phyloP scores from a whole-genome alignment of 1,140 invertebrate species.

The Heterodera carotae region DNA sequence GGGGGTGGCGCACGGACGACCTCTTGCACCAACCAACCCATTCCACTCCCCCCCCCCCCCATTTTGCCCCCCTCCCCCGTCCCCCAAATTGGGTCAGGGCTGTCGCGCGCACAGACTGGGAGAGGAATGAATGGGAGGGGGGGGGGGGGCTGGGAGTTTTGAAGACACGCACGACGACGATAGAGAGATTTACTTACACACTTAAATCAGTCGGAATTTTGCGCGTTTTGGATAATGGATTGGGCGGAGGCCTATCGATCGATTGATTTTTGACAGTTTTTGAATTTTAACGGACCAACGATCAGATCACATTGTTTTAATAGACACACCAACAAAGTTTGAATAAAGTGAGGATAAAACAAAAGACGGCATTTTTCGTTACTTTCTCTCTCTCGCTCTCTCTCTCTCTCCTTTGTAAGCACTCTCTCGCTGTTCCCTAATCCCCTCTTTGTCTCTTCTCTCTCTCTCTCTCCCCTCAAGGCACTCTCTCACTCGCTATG shows the following conservation, averaged over 20 bases:
- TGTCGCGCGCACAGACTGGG: background rate
- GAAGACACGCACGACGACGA: background rate
- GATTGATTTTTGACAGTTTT: background rate
- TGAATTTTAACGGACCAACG: background rate
- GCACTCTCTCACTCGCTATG: background rate
- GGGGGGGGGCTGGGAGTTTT: background rate
- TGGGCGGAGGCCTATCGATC: background rate
- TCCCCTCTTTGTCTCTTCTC: background rate
- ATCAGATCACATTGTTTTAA: background rate
- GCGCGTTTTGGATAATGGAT: background rate
- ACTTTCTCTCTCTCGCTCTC: too few species aligned
- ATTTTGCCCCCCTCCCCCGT: background rate
- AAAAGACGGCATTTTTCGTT: too few species aligned
- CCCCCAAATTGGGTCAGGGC: constrained; percentile 26
- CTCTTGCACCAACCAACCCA: background rate
- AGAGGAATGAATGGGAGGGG: background rate
- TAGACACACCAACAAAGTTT: too few species aligned
- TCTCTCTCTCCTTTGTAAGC: background rate
- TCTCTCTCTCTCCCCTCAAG: background rate
- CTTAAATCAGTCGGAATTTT: background rate
- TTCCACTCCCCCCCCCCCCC: background rate
- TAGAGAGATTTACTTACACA: background rate
- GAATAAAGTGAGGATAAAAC: too few species aligned
- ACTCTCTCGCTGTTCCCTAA: background rate
- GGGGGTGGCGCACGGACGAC: background rate